Conservation (phyloP, 2,797 vertebrate genomes). For the Falco columbarius region DNA sequence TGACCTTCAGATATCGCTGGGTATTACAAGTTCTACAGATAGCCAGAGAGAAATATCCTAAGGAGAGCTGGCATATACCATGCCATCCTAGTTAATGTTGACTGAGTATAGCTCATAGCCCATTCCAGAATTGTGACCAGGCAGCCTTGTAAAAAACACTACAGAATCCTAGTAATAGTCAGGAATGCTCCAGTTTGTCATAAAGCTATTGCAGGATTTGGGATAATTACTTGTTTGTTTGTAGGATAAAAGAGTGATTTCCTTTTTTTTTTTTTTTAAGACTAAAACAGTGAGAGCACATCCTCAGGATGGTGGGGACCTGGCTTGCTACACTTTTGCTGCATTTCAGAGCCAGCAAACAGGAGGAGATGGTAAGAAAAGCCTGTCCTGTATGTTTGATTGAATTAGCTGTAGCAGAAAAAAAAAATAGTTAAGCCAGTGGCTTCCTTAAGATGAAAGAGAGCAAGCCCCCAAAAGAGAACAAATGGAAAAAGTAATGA, state of each 20-base stretch:
- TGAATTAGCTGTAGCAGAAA: constrained; percentile 39
- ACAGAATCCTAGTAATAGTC: neutral
- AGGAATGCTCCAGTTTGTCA: constrained; percentile 12
- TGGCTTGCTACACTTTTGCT: neutral
- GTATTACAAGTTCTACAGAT: constrained; percentile 55
- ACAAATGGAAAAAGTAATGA: constrained; percentile 59
- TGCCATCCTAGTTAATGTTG: constrained; percentile 40
- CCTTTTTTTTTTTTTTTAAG: neutral
- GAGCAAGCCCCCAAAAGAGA: constrained; percentile 35
- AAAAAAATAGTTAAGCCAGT: constrained; percentile 48
- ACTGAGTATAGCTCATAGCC: constrained; percentile 1
- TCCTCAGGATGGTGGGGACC: neutral
- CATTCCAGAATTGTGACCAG: neutral
- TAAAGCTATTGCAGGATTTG: constrained; percentile 35
- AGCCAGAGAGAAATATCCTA: constrained; percentile 56
- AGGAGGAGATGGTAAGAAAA: neutral
- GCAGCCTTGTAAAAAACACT: constrained; percentile 20
- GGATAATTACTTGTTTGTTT: constrained; percentile 35
- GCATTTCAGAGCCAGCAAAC: neutral
- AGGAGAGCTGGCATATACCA: constrained; percentile 5
- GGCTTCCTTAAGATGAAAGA: constrained; percentile 47
- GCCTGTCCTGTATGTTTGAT: neutral
- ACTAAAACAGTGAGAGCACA: neutral
- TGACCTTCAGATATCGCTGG: constrained; percentile 68
- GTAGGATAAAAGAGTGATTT: constrained; percentile 12